Percentiles rank a stretch among this genome's conserved stretches.
Evolutionary conservation across 2,797 vertebrate genomes (phyloP).

Genomic region (Cephalopachus bancanus): DNA sequence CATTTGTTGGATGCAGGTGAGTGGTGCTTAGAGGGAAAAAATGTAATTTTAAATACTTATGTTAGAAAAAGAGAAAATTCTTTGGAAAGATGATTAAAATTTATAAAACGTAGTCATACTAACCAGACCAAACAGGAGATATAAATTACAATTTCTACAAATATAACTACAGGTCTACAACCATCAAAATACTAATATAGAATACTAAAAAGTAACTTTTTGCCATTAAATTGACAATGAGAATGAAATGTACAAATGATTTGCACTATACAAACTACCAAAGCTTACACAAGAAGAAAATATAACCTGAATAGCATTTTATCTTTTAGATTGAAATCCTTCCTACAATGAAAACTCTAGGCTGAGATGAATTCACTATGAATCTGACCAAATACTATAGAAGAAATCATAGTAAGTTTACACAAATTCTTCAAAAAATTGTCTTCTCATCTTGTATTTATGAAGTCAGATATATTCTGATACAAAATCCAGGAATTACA

Average conservation of each 20-base stretch:
- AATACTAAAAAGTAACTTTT: not conserved
- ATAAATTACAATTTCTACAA: not conserved
- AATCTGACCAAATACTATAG: not conserved
- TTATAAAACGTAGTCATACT: not conserved
- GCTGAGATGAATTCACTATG: not conserved
- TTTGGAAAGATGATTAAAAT: not conserved
- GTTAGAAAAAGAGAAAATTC: not conserved
- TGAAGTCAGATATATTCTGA: not conserved
- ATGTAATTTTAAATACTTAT: not conserved
- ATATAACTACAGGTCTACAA: not conserved
- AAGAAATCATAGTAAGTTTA: not conserved
- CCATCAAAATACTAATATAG: not conserved
- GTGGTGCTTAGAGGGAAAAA: not conserved
- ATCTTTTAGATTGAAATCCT: not conserved
- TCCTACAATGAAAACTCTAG: not conserved
- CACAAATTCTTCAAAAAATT: not conserved
- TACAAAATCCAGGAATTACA: not conserved
- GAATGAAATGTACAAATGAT: not conserved
- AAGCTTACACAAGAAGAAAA: not conserved
- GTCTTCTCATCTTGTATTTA: not conserved
- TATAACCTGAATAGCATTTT: not conserved
- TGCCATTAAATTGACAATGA: not conserved
- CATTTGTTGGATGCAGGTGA: not conserved
- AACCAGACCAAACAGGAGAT: not conserved
- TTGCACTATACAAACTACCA: not conserved